A percentile compares a stretch with the other conserved stretches of the same genome.
Evolutionary conservation across 2,113 vertebrate species (phyloP).

Genomic region (Lophochroa leadbeateri): DNA sequence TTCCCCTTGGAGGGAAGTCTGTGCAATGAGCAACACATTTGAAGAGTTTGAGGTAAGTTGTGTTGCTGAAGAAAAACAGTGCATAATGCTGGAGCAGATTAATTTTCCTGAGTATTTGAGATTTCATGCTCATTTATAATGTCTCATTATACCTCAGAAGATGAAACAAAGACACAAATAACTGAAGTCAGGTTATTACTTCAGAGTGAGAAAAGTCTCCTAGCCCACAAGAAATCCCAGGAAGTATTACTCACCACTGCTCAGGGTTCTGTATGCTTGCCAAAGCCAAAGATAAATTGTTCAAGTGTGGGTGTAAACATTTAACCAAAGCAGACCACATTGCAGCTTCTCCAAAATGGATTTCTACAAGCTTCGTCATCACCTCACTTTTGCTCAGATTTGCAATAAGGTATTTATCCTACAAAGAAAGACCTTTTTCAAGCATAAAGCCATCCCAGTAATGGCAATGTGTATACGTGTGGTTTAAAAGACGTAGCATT

Average conservation of each 20-base stretch:
- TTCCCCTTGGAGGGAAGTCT: background rate
- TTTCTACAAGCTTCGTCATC: background rate
- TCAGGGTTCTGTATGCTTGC: background rate
- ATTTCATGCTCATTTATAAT: background rate
- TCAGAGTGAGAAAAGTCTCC: background rate
- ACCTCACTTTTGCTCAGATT: background rate
- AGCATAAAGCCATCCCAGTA: background rate
- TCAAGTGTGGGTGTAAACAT: background rate
- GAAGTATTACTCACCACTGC: background rate
- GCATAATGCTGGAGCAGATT: background rate
- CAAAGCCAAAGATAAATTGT: background rate
- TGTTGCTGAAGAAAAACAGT: background rate
- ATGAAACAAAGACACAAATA: background rate
- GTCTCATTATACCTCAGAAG: background rate
- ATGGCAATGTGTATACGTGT: background rate
- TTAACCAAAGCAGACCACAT: background rate
- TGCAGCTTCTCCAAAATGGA: background rate
- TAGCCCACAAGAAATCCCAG: background rate
- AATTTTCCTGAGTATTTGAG: background rate
- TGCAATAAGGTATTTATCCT: background rate
- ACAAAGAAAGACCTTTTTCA: background rate
- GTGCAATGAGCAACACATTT: background rate
- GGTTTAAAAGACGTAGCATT: background rate
- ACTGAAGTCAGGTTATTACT: background rate
- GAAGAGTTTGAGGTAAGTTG: background rate